Conservation (phyloP, 2,888 invertebrate species). For the Vesta saturnalis region DNA sequence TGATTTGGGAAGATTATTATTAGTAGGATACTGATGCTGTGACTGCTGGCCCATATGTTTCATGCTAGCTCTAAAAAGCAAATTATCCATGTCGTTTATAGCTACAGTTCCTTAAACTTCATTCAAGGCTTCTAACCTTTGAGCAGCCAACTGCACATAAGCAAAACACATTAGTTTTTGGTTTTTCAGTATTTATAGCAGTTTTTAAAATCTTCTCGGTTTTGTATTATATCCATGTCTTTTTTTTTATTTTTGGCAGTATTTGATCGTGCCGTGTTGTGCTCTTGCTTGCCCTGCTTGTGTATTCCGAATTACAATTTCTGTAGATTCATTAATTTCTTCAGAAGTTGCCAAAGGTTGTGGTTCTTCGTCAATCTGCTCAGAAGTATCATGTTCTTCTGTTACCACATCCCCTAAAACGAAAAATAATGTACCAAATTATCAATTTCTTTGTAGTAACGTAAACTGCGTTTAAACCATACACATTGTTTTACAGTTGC, state of each 20-base stretch:
- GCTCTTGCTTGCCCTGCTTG: neutral
- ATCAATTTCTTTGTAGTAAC: neutral
- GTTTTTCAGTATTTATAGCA: neutral
- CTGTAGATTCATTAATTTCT: neutral
- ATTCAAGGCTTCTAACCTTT: neutral
- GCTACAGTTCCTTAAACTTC: neutral
- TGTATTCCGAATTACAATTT: too few species aligned
- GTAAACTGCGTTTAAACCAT: neutral
- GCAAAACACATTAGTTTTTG: too few species aligned
- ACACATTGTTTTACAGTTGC: neutral
- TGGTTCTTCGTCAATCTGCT: neutral
- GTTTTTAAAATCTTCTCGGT: too few species aligned
- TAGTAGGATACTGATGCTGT: too few species aligned
- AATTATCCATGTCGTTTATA: neutral
- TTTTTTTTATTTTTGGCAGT: neutral
- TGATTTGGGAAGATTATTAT: neutral
- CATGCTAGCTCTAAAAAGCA: neutral
- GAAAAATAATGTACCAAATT: neutral
- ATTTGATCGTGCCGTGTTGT: neutral
- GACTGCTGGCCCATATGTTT: too few species aligned
- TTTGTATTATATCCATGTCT: too few species aligned
- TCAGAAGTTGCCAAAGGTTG: neutral
- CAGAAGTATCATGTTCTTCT: neutral
- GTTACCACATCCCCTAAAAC: neutral
- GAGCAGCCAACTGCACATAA: too few species aligned